These are phyloP conservation scores for Cantharis flavilabris DNA, from an alignment of 2,888 invertebrate species.

Conservation along the genomic window DNA sequence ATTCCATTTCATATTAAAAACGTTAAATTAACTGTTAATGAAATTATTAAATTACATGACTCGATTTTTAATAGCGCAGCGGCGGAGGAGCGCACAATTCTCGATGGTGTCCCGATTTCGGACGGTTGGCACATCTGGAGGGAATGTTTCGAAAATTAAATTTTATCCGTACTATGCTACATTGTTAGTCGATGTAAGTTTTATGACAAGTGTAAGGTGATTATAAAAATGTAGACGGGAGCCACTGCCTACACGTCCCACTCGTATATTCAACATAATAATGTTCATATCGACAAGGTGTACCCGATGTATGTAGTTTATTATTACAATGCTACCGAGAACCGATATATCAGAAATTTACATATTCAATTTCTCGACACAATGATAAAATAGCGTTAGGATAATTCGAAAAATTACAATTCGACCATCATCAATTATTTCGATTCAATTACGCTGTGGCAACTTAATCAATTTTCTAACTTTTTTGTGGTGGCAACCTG, in stretches of 20 bases:
- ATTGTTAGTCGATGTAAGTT: not conserved
- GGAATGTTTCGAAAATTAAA: not conserved
- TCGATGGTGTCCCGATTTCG: not conserved
- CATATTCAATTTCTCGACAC: slow-evolving; percentile 41
- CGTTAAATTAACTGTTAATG: not conserved
- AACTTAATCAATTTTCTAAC: not conserved
- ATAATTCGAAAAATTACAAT: slow-evolving; percentile 17
- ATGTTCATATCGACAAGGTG: slow-evolving; percentile 47
- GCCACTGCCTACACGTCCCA: slow-evolving; percentile 47
- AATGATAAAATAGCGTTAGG: slow-evolving; percentile 13
- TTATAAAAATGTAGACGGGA: slow-evolving; percentile 47
- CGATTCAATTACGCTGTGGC: not conserved
- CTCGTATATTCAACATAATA: slow-evolving; percentile 42
- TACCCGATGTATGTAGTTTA: slow-evolving; percentile 43
- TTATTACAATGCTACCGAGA: slow-evolving; percentile 46
- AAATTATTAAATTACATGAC: not conserved
- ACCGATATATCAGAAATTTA: slow-evolving; percentile 48
- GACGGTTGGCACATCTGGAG: not conserved
- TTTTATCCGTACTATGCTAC: not conserved
- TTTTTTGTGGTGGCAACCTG: not conserved
- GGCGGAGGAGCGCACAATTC: not conserved
- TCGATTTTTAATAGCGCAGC: not conserved
- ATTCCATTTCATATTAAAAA: not conserved
- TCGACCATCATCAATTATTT: not conserved
- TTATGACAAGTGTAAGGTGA: slow-evolving; percentile 51